These are phyloP conservation scores for Eupithecia centaureata DNA, from an alignment of 2,888 invertebrate species.

Conservation along the genomic window DNA sequence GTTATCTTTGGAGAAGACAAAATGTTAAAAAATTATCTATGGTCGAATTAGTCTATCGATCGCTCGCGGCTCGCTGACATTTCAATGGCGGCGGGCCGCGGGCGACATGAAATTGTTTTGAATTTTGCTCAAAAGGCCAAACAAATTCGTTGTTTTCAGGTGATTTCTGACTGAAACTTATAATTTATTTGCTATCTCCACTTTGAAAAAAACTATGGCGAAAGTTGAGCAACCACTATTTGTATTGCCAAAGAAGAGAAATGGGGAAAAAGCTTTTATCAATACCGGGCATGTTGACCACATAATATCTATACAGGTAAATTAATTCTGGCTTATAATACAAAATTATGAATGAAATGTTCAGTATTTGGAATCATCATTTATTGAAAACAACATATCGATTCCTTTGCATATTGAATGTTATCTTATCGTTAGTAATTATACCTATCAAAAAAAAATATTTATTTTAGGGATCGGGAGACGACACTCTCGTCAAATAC, in stretches of 20 bases:
- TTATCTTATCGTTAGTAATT: background rate
- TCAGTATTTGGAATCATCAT: background rate
- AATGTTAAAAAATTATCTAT: background rate
- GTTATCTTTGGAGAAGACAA: no score
- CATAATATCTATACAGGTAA: conserved; percentile 85
- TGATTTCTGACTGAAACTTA: conserved; percentile 27
- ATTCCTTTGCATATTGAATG: background rate
- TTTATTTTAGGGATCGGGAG: conserved; percentile 68
- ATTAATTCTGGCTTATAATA: conserved; percentile 4
- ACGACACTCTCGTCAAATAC: conserved; percentile 73
- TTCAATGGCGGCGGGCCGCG: background rate
- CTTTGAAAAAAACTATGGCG: conserved; percentile 56
- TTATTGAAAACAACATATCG: background rate
- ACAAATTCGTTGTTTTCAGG: background rate
- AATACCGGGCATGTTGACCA: conserved; percentile 85
- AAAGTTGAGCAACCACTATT: conserved; percentile 82
- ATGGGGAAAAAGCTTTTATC: conserved; percentile 80
- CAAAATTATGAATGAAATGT: background rate
- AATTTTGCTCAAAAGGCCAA: conserved; percentile 1
- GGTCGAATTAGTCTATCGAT: conserved; percentile 1
- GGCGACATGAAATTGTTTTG: background rate
- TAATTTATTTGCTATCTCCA: conserved; percentile 7
- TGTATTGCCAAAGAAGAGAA: conserved; percentile 85
- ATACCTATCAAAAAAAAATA: background rate
- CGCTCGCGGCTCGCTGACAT: no score